These are phyloP conservation scores for Leucophenga montana DNA, from an alignment of 2,888 invertebrate genomes.

Conservation along the genomic window DNA sequence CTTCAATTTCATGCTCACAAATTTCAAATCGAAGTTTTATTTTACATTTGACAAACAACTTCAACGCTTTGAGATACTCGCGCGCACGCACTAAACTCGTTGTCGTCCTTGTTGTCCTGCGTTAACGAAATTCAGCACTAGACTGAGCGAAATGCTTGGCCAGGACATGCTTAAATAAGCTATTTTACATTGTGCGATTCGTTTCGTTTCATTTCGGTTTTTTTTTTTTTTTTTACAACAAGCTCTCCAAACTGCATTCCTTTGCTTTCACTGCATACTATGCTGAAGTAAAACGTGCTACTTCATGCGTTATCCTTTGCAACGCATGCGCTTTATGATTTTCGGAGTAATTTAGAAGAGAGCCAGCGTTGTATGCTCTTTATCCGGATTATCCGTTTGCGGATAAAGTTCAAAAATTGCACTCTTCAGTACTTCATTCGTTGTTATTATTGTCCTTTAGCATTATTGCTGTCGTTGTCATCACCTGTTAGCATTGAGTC, in stretches of 20 bases:
- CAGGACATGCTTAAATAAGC: conserved; percentile 56
- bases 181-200: neutral
- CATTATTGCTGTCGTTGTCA: conserved; percentile 50
- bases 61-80: conserved; percentile 12
- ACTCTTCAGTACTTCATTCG: neutral
- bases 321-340: neutral
- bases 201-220: neutral
- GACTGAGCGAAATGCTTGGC: conserved; percentile 56
- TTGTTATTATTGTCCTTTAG: conserved; percentile 17
- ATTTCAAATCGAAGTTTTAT: conserved; percentile 25
- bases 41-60: conserved; percentile 35
- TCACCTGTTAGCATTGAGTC: conserved; percentile 70
- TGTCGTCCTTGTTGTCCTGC: conserved; percentile 46
- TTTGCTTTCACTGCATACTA: too few species aligned
- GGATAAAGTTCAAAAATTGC: conserved; percentile 10
- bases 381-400: conserved; percentile 23
- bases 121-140: conserved; percentile 61
- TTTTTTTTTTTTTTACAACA: too few species aligned
- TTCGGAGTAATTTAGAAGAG: conserved; percentile 13
- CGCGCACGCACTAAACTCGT: conserved; percentile 37
- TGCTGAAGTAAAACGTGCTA: neutral
- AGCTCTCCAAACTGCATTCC: neutral
- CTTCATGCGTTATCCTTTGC: neutral
- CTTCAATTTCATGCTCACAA: conserved; percentile 18
- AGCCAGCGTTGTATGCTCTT: neutral